phyloP scores from a whole-genome alignment of 1,140 invertebrate genomes.

The Panagrolaimus sp. region DNA sequence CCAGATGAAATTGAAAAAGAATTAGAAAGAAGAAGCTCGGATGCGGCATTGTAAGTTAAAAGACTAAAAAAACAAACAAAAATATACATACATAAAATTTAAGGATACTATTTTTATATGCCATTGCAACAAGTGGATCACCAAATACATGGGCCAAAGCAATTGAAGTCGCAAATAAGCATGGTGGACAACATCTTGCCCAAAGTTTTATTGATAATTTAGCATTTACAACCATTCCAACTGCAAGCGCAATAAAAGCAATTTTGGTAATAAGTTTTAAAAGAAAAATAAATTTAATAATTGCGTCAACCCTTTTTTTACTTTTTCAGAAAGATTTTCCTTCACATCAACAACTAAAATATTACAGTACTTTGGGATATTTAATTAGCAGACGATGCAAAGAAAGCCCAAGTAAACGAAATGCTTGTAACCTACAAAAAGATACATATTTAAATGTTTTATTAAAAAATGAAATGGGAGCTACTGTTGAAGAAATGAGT shows the following conservation, averaged over 20 bases:
- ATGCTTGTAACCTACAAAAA: background rate
- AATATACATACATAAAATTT: background rate
- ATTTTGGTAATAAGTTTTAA: too few species aligned
- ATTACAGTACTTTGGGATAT: constrained; percentile 5
- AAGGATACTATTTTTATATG: constrained; percentile 1
- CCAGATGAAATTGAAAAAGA: background rate
- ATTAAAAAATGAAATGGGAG: background rate
- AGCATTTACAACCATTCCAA: constrained; percentile 10
- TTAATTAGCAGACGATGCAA: background rate
- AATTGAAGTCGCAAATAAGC: background rate
- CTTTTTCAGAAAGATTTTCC: too few species aligned
- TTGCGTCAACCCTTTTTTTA: too few species aligned
- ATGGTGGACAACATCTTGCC: too few species aligned
- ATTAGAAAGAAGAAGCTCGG: background rate
- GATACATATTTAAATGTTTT: background rate
- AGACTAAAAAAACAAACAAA: background rate
- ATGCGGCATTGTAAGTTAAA: constrained; percentile 11
- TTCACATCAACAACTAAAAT: too few species aligned
- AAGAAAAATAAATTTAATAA: too few species aligned
- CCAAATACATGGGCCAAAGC: background rate
- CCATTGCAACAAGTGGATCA: background rate
- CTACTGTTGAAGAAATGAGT: background rate
- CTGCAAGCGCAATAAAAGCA: too few species aligned
- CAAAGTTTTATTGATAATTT: constrained; percentile 5
- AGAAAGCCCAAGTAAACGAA: background rate